Base-by-base conservation (phyloP, 2,888 invertebrate species). In the Caenorhabditis japonica region DNA sequence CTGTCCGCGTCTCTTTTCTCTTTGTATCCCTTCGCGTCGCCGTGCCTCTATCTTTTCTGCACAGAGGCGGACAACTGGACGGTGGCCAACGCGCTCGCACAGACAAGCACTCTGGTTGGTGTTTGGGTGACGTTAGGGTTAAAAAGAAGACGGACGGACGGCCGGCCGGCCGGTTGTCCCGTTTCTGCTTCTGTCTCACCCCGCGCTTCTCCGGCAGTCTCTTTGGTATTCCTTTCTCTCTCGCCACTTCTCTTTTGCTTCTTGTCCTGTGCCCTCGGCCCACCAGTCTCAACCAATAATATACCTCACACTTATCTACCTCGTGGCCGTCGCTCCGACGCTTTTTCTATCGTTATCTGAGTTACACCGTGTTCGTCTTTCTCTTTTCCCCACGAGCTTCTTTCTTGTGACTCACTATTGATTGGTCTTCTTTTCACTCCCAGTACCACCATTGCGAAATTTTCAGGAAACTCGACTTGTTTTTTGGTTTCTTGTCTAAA, bases 401-500 rank as follows among this genome's bases (percentile, higher is more conserved):
- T 39, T n/a, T n/a, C n/a, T n/a, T n/a, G n/a, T n/a, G n/a, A n/a
- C 15, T 39, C 15, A 15, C 17, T 8, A 8, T 39, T 15, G 5
- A 5, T 5, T 39, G 7, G 4, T 15, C 13, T 15, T 17, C 17
- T 39, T 39, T 39, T 13, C 39, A 17, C 39, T 39, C 39, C 39
- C n/a, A 39, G 13, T 39, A 4, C 39, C 7, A 17, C 13, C 39
- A 39, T 5, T 39, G 13, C 39, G 4, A 13, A 39, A 4, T 46
- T 64, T 72, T 4, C 51, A 73, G 66, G 60, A n/a, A 38, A 55
- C 66, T 66, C 66, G 25, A 51, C 60, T 66, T 60, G 73, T 27
- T 52, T 52, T 27, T 69, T 34, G 52, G 38, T 51, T 59, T 59
- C 36, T 44, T 72, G 47, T 23, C 53, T 47, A 46, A 56, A 44